A percentile compares a stretch with the other conserved stretches of the same genome.
Conservation (phyloP, 64 coral and sea anemone species). For the Montipora cactus region DNA sequence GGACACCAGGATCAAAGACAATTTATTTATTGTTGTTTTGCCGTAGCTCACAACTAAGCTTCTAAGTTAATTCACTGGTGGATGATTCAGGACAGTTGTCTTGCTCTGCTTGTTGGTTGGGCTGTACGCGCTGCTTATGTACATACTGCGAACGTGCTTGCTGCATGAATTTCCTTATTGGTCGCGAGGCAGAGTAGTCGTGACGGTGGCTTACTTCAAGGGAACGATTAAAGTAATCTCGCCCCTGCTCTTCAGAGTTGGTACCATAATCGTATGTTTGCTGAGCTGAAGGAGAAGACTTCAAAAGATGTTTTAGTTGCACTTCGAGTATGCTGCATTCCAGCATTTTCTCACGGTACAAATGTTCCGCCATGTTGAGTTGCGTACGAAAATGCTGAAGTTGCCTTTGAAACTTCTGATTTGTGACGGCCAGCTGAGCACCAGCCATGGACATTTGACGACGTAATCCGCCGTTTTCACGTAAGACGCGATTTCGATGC, state of each 20-base stretch:
- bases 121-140: constrained; percentile 14
- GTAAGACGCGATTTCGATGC: constrained; percentile 89
- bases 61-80: background rate
- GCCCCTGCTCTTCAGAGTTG: constrained; percentile 24
- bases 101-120: constrained; percentile 2
- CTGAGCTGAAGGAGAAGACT: constrained; percentile 38
- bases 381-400: constrained; percentile 88
- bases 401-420: constrained; percentile 87
- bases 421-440: constrained; percentile 85
- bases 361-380: constrained; percentile 79
- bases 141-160: background rate
- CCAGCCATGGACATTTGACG: constrained; percentile 96
- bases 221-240: constrained; percentile 23
- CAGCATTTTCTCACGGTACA: constrained; percentile 95
- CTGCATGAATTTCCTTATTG: background rate
- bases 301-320: constrained; percentile 88
- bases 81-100: background rate
- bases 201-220: constrained; percentile 20
- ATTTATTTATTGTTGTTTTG: constrained; percentile 8
- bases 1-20: background rate
- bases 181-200: background rate
- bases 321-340: constrained; percentile 95
- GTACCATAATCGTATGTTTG: constrained; percentile 28
- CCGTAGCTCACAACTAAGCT: background rate
- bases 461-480: constrained; percentile 91